Conservation (phyloP, 2,888 invertebrate genomes). For the Heliconius erato region DNA sequence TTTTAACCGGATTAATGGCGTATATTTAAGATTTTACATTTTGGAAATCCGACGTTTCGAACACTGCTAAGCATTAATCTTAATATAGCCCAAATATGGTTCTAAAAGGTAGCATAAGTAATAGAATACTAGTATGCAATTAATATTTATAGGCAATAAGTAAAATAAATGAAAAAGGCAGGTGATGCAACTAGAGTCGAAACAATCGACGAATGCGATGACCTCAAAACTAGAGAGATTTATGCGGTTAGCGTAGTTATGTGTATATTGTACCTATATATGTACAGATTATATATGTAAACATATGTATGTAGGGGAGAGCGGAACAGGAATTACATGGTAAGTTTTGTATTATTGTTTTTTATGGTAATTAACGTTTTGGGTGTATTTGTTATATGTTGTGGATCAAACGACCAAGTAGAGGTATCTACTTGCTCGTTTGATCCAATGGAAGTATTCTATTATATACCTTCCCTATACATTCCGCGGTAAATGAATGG, state of each 20-base stretch:
- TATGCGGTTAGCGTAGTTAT: constrained; percentile 36
- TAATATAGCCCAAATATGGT: not conserved
- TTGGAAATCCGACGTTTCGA: no score
- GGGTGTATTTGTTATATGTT: no score
- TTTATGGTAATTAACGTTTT: not conserved
- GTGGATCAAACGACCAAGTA: no score
- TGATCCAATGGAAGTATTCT: no score
- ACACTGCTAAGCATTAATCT: not conserved
- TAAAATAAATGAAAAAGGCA: constrained; percentile 16
- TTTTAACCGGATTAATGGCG: no score
- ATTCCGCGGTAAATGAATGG: no score
- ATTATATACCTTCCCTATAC: no score
- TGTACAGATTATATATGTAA: not conserved
- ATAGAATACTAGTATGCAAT: not conserved
- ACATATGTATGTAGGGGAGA: not conserved
- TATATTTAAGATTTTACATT: no score
- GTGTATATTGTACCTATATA: constrained; percentile 14
- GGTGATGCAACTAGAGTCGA: constrained; percentile 26
- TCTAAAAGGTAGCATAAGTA: not conserved
- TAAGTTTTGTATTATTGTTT: not conserved
- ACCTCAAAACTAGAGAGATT: constrained; percentile 50
- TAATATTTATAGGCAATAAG: constrained; percentile 17
- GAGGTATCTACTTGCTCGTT: no score
- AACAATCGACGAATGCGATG: constrained; percentile 46
- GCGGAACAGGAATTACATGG: not conserved